A percentile compares a stretch with the other conserved stretches of the same genome.
These are phyloP conservation scores for Eulithis testata DNA, from an alignment of 2,888 invertebrate genomes.

Conservation along the genomic window DNA sequence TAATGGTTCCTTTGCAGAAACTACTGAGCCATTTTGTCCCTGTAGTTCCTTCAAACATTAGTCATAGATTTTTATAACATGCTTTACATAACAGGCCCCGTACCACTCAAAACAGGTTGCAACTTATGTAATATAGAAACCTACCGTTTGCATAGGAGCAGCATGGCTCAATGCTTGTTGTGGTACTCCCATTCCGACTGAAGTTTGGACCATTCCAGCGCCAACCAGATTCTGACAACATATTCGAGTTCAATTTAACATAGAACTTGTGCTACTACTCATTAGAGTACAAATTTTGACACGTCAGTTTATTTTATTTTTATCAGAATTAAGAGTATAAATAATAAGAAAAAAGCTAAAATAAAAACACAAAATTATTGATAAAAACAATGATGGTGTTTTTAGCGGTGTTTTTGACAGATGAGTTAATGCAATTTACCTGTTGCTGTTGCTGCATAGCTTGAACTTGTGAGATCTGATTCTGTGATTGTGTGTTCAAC, in stretches of 20 bases:
- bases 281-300: too few relatives aligned
- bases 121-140: conserved; percentile 31
- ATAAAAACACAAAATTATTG: too few relatives aligned
- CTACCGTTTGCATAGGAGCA: conserved; percentile 67
- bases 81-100: not conserved
- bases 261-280: too few relatives aligned
- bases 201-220: conserved; percentile 70
- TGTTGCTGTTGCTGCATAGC: conserved; percentile 64
- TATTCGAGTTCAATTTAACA: too few relatives aligned
- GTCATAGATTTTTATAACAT: conserved; percentile 14
- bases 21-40: too few relatives aligned
- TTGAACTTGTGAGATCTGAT: conserved; percentile 61
- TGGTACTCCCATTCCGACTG: conserved; percentile 69
- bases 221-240: conserved; percentile 61
- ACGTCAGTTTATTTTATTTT: too few relatives aligned
- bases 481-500: conserved; percentile 58
- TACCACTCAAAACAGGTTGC: conserved; percentile 7
- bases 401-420: too few relatives aligned
- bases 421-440: conserved; percentile 10
- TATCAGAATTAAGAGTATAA: too few relatives aligned
- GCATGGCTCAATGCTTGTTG: conserved; percentile 62
- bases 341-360: too few relatives aligned
- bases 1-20: too few relatives aligned
- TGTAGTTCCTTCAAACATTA: not conserved
- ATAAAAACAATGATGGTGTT: too few relatives aligned